Conservation (phyloP, 2,888 invertebrate species). For the Torymus auratus region DNA sequence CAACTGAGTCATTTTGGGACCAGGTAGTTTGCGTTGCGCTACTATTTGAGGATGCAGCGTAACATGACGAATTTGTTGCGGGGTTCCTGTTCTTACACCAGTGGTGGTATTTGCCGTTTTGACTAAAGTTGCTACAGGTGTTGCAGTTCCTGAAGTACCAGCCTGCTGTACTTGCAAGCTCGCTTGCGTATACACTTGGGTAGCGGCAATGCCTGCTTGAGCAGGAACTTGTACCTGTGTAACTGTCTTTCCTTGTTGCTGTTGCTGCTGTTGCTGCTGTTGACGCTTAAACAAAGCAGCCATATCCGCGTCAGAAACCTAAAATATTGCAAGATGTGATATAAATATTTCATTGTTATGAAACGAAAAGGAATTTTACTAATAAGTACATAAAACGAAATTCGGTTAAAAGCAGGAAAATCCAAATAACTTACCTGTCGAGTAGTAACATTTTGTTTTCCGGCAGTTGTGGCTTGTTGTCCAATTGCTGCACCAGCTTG, state of each 20-base stretch:
- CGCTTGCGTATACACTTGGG: conserved; percentile 81
- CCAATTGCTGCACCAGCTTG: conserved; percentile 59
- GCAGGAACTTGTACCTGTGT: conserved; percentile 74
- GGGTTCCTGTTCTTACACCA: conserved; percentile 79
- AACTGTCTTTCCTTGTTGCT: conserved; percentile 72
- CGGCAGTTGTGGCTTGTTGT: conserved; percentile 38
- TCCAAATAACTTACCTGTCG: conserved; percentile 42
- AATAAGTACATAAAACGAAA: no score
- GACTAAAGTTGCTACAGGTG: conserved; percentile 82
- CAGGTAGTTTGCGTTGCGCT: conserved; percentile 79
- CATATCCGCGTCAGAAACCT: conserved; percentile 80
- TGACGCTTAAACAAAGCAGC: conserved; percentile 80
- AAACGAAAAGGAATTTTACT: no score
- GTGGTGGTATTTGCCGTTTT: conserved; percentile 78
- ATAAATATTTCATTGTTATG: not conserved
- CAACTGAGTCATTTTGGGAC: conserved; percentile 82
- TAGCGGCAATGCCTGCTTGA: conserved; percentile 74
- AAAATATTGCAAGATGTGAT: conserved; percentile 47
- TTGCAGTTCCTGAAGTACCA: conserved; percentile 76
- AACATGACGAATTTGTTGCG: conserved; percentile 83
- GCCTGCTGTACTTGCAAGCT: conserved; percentile 79
- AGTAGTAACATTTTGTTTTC: conserved; percentile 49
- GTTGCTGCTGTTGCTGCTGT: conserved; percentile 69
- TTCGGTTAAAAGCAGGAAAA: not conserved
- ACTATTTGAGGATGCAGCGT: conserved; percentile 81